Evolutionary conservation across 2,888 invertebrate genomes (phyloP).

Genomic region (Hipparchia semele): DNA sequence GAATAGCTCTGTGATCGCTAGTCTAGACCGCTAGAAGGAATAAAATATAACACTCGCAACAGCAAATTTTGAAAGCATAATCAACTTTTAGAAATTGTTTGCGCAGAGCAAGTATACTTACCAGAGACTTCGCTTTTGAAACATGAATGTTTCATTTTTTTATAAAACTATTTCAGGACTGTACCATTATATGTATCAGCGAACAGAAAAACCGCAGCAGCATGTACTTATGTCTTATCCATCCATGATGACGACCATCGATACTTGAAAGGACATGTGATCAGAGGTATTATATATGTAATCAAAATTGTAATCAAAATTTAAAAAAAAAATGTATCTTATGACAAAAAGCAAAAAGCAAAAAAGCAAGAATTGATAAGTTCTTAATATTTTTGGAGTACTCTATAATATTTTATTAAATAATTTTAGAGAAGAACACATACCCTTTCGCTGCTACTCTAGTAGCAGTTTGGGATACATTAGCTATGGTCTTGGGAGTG

Average conservation of each 20-base stretch:
- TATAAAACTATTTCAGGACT: constrained; percentile 47
- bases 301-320: neutral
- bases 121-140: neutral
- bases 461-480: constrained; percentile 87
- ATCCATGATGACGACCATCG: constrained; percentile 55
- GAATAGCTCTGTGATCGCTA: no score
- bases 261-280: constrained; percentile 54
- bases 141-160: neutral
- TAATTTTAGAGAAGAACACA: constrained; percentile 80
- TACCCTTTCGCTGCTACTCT: constrained; percentile 91
- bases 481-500: constrained; percentile 82
- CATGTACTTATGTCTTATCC: constrained; percentile 49
- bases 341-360: no score
- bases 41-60: no score
- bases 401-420: neutral
- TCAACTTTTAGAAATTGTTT: no score
- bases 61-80: no score
- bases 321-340: no score
- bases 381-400: neutral
- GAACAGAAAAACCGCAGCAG: constrained; percentile 47
- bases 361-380: neutral
- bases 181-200: constrained; percentile 50
- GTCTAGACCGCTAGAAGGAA: no score
- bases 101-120: no score
- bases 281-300: constrained; percentile 49